Conservation (phyloP, 2,113 vertebrate species). For the Thamnaconus septentrionalis region DNA sequence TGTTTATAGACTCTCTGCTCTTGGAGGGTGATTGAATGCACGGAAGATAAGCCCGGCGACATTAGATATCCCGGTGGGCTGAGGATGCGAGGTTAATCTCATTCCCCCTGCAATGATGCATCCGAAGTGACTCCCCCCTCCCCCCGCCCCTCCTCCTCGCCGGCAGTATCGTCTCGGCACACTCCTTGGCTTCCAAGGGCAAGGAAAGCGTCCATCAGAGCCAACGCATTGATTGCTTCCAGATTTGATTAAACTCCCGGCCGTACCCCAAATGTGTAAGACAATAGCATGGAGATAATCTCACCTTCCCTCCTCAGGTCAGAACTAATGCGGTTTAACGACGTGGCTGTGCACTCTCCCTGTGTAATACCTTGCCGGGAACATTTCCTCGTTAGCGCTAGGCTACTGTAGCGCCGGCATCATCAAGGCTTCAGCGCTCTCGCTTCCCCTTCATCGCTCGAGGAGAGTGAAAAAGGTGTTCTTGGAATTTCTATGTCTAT, state of each 20-base stretch:
- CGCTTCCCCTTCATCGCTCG: too few species aligned
- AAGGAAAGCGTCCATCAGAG: constrained; percentile 55
- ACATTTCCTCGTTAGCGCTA: constrained; percentile 24
- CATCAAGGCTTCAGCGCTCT: too few species aligned
- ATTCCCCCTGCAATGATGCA: constrained; percentile 65
- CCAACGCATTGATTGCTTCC: constrained; percentile 64
- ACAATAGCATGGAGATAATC: constrained; percentile 72
- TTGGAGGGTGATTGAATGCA: constrained; percentile 67
- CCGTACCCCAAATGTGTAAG: constrained; percentile 69
- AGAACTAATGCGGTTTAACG: constrained; percentile 60
- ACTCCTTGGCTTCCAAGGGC: constrained; percentile 70
- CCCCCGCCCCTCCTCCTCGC: constrained; percentile 50
- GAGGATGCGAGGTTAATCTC: constrained; percentile 73
- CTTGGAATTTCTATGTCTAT: too few species aligned
- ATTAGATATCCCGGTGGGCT: constrained; percentile 66
- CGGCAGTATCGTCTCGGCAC: constrained; percentile 54
- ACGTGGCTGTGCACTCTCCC: constrained; percentile 34
- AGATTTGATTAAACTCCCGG: constrained; percentile 75
- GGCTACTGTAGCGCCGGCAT: background rate
- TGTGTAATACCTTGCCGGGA: constrained; percentile 38
- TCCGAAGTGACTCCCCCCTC: constrained; percentile 57
- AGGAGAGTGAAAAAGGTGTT: too few species aligned
- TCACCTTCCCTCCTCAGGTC: constrained; percentile 66
- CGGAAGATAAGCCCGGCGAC: constrained; percentile 67
- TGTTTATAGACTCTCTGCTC: constrained; percentile 53